phyloP scores from a whole-genome alignment of 2,113 vertebrate genomes.

The Elgaria multicarinata region DNA sequence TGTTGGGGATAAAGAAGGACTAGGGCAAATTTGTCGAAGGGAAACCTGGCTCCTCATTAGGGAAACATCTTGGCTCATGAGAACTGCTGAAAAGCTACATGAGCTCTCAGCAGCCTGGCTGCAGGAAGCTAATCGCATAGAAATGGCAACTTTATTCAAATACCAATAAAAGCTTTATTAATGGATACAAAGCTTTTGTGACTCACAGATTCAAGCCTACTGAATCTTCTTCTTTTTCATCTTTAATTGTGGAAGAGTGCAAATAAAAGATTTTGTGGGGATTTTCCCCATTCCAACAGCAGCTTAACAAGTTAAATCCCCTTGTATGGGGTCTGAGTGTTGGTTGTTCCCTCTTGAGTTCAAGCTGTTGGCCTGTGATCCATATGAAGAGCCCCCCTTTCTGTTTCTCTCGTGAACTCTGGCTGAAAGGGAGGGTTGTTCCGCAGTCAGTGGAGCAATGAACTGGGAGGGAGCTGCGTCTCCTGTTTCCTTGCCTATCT shows the following conservation, averaged over 20 bases:
- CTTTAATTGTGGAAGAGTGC: neutral
- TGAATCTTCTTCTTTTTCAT: neutral
- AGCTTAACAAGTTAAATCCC: neutral
- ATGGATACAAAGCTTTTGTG: neutral
- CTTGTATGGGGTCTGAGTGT: neutral
- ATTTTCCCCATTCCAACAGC: neutral
- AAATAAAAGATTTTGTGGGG: neutral
- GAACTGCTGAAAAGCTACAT: neutral
- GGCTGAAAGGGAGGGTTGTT: neutral
- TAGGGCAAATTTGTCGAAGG: neutral
- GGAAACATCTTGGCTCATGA: neutral
- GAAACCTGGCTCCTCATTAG: neutral
- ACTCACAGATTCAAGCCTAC: neutral
- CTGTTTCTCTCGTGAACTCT: neutral
- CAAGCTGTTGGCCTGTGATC: neutral
- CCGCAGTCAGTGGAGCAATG: neutral
- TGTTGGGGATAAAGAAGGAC: neutral
- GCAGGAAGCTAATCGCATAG: neutral
- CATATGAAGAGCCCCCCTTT: too few relatives aligned
- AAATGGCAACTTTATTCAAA: constrained; percentile 1
- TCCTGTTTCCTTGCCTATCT: neutral
- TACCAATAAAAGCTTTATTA: neutral
- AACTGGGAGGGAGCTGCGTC: neutral
- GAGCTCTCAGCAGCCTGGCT: neutral
- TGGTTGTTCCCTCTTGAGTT: neutral